Evolutionary conservation across 2,888 invertebrate genomes (phyloP), one percentile per base, ranked within the genome.

Genomic region (Cantharis rufa): DNA sequence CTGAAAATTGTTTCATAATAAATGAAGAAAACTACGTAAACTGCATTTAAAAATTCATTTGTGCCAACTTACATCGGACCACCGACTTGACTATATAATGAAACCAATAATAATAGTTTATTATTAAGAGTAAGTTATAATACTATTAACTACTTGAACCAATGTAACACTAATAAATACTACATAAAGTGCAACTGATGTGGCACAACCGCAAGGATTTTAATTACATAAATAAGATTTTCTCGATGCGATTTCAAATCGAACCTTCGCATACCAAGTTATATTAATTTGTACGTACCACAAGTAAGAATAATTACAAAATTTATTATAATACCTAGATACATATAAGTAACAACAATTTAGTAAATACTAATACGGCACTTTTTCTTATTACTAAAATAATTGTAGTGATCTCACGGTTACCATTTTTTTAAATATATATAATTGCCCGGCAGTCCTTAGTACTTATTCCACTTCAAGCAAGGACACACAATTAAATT

Each of bases 371-470:
- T 32, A 32, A 32, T 32, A 32, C 5, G 48, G 5, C n/a, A 48
- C n/a, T 13, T 48, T 48, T 48, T 48, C 48, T 48, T 48, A 48
- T 48, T n/a, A n/a, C 7, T 13, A 13, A 4, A n/a, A n/a, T 48
- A 48, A 66, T 66, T 73, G 24, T 69, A 62, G 62, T 69, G 69
- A 68, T 73, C 69, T 73, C 73, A 73, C 73, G 73, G 70, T 28
- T 75, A 70, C 16, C 27, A 13, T 70, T 61, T 71, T 64, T 16
- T 66, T 75, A 63, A 75, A 75, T 5, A 10, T 16, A 75, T 66
- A 16, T 75, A 75, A 74, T 74, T 75, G 70, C 62, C 64, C 15
- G 28, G 18, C n/a, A 24, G 70, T 70, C 66, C 72, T 74, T 72
- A 71, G 70, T 71, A 77, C 27, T 18, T 27, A 64, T n/a, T 63